These are phyloP conservation scores for Philypnodon macrostomus DNA, from an alignment of 2,797 vertebrate species.

Conservation along the genomic window DNA sequence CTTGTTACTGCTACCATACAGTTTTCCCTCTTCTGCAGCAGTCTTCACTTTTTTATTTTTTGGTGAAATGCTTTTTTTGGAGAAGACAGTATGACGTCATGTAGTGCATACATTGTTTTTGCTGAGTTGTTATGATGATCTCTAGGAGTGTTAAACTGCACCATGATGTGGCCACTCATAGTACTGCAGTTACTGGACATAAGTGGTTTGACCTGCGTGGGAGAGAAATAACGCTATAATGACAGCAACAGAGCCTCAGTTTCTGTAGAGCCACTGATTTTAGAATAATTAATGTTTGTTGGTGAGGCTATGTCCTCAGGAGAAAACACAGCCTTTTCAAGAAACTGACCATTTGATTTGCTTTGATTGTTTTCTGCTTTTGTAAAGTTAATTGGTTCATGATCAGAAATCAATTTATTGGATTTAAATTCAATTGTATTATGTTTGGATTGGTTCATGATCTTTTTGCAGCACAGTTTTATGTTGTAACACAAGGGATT, in stretches of 20 bases:
- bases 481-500: no score
- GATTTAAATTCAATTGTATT: neutral
- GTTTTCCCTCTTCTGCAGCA: neutral
- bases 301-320: slow-evolving; percentile 1
- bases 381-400: neutral
- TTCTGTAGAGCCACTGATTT: slow-evolving; percentile 35
- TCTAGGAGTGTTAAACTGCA: slow-evolving; percentile 35
- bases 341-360: no score
- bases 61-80: slow-evolving; percentile 23
- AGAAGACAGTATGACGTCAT: slow-evolving; percentile 51
- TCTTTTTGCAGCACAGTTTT: no score
- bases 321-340: neutral
- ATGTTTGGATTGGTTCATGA: slow-evolving; percentile 7
- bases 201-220: slow-evolving; percentile 22
- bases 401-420: neutral
- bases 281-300: slow-evolving; percentile 40
- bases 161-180: slow-evolving; percentile 50
- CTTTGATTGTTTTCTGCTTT: neutral
- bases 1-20: slow-evolving; percentile 5
- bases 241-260: slow-evolving; percentile 40
- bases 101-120: slow-evolving; percentile 13
- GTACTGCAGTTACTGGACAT: slow-evolving; percentile 11
- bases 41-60: neutral
- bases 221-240: slow-evolving; percentile 36
- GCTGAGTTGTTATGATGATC: slow-evolving; percentile 23